Conservation (phyloP, 2,113 vertebrate species). For the Onychostoma macrolepis region DNA sequence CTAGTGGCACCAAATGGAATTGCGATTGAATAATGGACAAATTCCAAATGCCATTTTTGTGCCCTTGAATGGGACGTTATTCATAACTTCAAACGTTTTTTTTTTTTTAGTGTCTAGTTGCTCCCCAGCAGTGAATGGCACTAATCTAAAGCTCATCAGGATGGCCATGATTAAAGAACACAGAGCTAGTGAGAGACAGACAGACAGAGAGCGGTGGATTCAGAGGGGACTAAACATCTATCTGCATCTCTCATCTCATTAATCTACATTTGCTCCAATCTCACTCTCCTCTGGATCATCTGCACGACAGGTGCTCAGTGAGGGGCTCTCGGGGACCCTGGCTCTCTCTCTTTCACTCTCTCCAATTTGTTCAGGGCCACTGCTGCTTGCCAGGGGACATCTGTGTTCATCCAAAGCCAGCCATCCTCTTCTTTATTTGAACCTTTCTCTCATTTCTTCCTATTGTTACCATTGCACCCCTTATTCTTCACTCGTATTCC, state of each 20-base stretch:
- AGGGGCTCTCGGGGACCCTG: slow-evolving; percentile 22
- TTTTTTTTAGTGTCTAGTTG: background rate
- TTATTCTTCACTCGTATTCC: background rate
- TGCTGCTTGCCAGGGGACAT: slow-evolving; percentile 19
- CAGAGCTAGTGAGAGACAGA: background rate
- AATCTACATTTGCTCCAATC: slow-evolving; percentile 43
- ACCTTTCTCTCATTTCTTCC: slow-evolving; percentile 21
- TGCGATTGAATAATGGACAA: background rate
- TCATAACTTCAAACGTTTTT: too few relatives aligned
- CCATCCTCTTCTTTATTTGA: background rate
- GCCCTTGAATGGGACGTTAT: background rate
- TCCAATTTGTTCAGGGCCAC: slow-evolving; percentile 19
- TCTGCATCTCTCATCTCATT: slow-evolving; percentile 24
- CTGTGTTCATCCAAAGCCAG: slow-evolving; percentile 10
- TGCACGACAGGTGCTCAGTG: slow-evolving; percentile 61
- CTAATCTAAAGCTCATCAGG: slow-evolving; percentile 9
- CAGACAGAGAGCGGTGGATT: slow-evolving; percentile 7
- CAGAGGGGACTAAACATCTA: slow-evolving; percentile 29
- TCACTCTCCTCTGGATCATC: slow-evolving; percentile 47
- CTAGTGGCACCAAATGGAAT: background rate
- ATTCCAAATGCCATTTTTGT: background rate
- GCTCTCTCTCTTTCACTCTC: background rate
- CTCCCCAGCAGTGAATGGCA: background rate
- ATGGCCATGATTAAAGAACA: background rate
- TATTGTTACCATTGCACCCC: background rate